These are phyloP conservation scores for Pygoscelis antarcticus DNA, from an alignment of 2,113 vertebrate genomes.

Conservation along the genomic window DNA sequence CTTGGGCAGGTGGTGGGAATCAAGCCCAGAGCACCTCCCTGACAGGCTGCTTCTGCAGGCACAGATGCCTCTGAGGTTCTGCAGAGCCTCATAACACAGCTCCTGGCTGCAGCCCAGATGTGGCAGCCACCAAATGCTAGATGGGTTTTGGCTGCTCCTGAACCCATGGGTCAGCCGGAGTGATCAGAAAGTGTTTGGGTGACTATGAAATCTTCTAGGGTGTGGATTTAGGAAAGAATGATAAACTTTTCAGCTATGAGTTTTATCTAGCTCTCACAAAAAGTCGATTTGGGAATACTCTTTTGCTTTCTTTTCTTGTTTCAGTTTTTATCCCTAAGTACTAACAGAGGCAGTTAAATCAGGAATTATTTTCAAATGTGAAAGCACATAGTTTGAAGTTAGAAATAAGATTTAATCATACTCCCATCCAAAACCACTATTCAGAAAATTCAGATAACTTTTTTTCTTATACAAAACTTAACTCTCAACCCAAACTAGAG, in stretches of 20 bases:
- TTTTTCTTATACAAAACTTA: background rate
- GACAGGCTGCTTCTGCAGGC: background rate
- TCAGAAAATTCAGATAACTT: background rate
- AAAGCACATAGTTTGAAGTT: background rate
- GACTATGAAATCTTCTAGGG: background rate
- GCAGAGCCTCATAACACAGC: rapidly evolving
- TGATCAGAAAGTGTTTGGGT: background rate
- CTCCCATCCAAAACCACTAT: background rate
- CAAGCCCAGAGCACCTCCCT: background rate
- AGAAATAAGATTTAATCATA: background rate
- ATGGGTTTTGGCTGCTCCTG: background rate
- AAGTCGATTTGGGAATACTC: background rate
- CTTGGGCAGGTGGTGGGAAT: background rate
- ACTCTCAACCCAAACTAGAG: background rate
- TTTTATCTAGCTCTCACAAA: background rate
- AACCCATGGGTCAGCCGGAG: rapidly evolving
- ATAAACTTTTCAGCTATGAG: background rate
- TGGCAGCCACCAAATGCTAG: background rate
- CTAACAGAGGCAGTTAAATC: background rate
- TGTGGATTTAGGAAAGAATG: background rate
- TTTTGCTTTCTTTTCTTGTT: background rate
- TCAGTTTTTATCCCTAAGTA: background rate
- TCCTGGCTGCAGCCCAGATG: background rate
- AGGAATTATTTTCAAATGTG: background rate
- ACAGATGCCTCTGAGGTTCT: background rate